Percentiles rank a stretch among this genome's conserved stretches.
Evolutionary conservation across 2,888 invertebrate species (phyloP).

Genomic region (Athalia cordata): DNA sequence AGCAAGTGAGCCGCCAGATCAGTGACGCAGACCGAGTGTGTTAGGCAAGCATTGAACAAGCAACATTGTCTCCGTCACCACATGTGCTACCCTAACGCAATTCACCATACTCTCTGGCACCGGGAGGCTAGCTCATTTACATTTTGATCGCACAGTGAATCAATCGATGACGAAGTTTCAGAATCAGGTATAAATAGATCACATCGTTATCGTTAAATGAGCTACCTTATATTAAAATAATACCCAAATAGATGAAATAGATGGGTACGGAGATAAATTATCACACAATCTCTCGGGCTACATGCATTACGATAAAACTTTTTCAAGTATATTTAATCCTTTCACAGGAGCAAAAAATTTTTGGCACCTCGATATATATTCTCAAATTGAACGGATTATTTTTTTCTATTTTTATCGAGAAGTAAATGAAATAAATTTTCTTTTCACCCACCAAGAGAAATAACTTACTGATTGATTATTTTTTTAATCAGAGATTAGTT

Average conservation of each 20-base stretch:
- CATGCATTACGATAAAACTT: constrained; percentile 32
- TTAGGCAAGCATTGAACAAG: constrained; percentile 74
- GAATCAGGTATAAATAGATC: not conserved
- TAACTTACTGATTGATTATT: no score
- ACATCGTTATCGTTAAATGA: constrained; percentile 21
- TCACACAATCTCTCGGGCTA: constrained; percentile 33
- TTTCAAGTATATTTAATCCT: not conserved
- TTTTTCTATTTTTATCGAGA: not conserved
- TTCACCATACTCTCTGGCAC: constrained; percentile 59
- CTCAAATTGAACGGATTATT: not conserved
- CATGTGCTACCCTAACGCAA: constrained; percentile 68
- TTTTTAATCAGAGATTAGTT: no score
- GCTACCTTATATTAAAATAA: constrained; percentile 42
- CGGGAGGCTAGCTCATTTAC: constrained; percentile 54
- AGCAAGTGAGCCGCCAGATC: constrained; percentile 74
- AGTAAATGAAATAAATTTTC: not conserved
- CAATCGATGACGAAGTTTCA: not conserved
- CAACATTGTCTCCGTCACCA: constrained; percentile 73
- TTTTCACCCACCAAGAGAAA: no score
- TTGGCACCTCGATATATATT: not conserved
- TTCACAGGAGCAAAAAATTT: not conserved
- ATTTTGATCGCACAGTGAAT: not conserved
- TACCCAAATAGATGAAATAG: constrained; percentile 50
- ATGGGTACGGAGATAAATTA: constrained; percentile 53
- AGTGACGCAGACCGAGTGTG: constrained; percentile 72